Percentiles rank a stretch among this genome's conserved stretches.
Conservation (phyloP, 2,888 invertebrate species). For the Polymixis flavicincta region DNA sequence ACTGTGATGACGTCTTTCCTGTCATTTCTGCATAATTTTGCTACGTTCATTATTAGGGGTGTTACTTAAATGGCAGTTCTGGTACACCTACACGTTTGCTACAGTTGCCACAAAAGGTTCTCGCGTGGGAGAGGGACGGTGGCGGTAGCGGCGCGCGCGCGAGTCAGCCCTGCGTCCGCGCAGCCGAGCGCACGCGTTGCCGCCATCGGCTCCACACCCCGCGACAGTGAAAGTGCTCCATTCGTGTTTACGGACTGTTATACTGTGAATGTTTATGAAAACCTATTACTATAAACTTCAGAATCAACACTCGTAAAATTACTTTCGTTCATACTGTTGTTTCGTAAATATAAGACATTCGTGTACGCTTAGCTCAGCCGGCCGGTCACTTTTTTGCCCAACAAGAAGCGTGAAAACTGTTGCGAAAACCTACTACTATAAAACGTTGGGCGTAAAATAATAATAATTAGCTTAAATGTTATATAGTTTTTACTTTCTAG, state of each 20-base stretch:
- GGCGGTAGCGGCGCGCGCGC: slow-evolving; percentile 69
- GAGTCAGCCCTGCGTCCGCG: slow-evolving; percentile 87
- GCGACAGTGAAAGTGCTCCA: slow-evolving; percentile 83
- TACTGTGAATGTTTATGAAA: slow-evolving; percentile 65
- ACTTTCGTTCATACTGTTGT: slow-evolving; percentile 68
- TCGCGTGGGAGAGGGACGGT: slow-evolving; percentile 80
- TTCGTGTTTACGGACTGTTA: slow-evolving; percentile 71
- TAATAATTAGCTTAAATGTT: slow-evolving; percentile 54
- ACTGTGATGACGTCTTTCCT: slow-evolving; percentile 35
- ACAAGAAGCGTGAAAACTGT: slow-evolving; percentile 52
- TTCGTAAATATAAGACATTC: slow-evolving; percentile 61
- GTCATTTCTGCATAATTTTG: slow-evolving; percentile 44
- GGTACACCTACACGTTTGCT: slow-evolving; percentile 83
- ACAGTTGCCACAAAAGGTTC: slow-evolving; percentile 78
- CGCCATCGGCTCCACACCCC: slow-evolving; percentile 64
- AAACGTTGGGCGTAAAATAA: slow-evolving; percentile 39
- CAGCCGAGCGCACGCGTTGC: slow-evolving; percentile 80
- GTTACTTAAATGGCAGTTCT: slow-evolving; percentile 85
- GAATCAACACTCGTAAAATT: slow-evolving; percentile 47
- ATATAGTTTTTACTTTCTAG: slow-evolving; percentile 74
- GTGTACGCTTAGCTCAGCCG: slow-evolving; percentile 63
- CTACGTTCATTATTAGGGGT: slow-evolving; percentile 73
- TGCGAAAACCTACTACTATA: slow-evolving; percentile 64
- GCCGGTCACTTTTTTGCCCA: slow-evolving; percentile 67
- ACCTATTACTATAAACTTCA: slow-evolving; percentile 48